Conservation (phyloP, 2,888 invertebrate genomes). For the Thumatha senex region DNA sequence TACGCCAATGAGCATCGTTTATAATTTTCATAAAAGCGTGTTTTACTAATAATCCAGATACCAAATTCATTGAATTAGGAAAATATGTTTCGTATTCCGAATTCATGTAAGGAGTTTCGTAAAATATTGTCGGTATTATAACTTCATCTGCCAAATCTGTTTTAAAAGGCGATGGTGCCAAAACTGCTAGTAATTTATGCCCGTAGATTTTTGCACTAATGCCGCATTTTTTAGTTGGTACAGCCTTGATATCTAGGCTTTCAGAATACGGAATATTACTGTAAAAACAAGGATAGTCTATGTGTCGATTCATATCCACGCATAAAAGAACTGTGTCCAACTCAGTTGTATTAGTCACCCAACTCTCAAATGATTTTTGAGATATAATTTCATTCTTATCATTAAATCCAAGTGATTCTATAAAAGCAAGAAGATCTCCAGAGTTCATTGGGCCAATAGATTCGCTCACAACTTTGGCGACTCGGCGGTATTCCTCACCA, state of each 20-base stretch:
- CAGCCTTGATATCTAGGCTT: constrained; percentile 4
- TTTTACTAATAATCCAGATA: constrained; percentile 16
- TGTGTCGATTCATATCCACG: background rate
- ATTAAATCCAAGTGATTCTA: constrained; percentile 5
- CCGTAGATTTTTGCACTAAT: background rate
- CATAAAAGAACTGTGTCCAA: constrained; percentile 20
- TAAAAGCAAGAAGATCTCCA: constrained; percentile 12
- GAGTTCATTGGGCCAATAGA: background rate
- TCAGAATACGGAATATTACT: background rate
- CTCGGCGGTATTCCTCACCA: background rate
- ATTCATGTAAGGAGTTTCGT: constrained; percentile 19
- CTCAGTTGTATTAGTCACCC: background rate
- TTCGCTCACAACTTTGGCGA: constrained; percentile 19
- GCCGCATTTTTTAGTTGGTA: background rate
- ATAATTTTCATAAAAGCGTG: constrained; percentile 32
- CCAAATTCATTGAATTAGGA: constrained; percentile 20
- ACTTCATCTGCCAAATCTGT: background rate
- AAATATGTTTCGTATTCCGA: constrained; percentile 4
- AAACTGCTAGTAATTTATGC: constrained; percentile 16
- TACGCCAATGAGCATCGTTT: constrained; percentile 28
- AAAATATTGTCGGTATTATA: constrained; percentile 26
- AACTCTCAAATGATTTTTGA: constrained; percentile 3
- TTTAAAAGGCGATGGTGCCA: constrained; percentile 20
- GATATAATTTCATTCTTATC: background rate
- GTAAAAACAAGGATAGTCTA: background rate